Evolutionary conservation across 2,113 vertebrate species (phyloP).

Genomic region (Emydocephalus ijimae): DNA sequence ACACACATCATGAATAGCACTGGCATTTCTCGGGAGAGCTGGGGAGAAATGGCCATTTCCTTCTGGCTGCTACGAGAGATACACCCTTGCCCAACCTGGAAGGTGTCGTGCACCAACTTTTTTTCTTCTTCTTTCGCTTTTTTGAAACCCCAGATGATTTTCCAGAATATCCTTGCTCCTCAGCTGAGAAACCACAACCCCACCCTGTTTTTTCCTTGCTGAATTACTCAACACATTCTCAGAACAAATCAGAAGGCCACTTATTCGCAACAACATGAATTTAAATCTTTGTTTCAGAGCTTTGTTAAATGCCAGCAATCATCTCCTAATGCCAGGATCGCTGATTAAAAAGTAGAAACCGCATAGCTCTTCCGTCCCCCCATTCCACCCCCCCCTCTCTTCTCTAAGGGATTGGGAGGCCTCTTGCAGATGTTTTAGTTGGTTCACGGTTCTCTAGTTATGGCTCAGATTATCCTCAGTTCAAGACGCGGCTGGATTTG

Average conservation of each 20-base stretch:
- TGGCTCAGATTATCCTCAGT: neutral
- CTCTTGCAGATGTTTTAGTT: rapidly evolving
- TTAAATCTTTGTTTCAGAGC: slow-evolving; percentile 1
- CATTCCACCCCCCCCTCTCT: rapidly evolving
- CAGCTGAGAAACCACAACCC: slow-evolving; percentile 47
- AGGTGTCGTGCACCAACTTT: slow-evolving; percentile 46
- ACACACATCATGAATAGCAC: neutral
- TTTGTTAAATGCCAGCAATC: neutral
- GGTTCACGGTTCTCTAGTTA: neutral
- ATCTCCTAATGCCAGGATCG: neutral
- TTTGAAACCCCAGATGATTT: slow-evolving; percentile 41
- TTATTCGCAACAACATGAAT: slow-evolving; percentile 29
- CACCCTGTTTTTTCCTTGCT: slow-evolving; percentile 61
- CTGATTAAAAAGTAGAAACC: neutral
- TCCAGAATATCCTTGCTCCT: slow-evolving; percentile 70
- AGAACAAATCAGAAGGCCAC: slow-evolving; percentile 36
- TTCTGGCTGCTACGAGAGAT: neutral
- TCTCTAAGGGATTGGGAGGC: neutral
- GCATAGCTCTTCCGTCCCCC: rapidly evolving
- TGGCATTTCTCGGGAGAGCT: neutral
- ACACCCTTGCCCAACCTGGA: slow-evolving; percentile 53
- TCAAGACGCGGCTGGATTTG: rapidly evolving
- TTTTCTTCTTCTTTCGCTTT: neutral
- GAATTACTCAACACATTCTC: slow-evolving; percentile 62
- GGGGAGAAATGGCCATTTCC: neutral